phyloP scores from a whole-genome alignment of 1,140 invertebrate species.

The Monochamus saltuarius region DNA sequence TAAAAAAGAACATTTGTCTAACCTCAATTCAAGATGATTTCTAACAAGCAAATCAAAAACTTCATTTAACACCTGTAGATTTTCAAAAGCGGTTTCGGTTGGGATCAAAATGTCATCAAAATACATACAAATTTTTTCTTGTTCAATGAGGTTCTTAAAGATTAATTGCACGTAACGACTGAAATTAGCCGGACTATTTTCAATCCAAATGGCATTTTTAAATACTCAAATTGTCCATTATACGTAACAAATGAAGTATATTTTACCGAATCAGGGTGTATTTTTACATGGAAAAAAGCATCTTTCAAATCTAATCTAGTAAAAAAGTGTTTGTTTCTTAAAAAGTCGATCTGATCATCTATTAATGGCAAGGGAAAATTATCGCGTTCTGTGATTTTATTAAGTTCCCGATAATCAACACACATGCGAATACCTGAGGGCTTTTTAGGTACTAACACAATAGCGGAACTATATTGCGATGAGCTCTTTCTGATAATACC shows the following conservation, averaged over 20 bases:
- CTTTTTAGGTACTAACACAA: too few relatives aligned
- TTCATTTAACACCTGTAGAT: conserved; percentile 19
- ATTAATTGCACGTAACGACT: conserved; percentile 13
- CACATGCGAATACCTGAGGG: too few relatives aligned
- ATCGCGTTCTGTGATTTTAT: too few relatives aligned
- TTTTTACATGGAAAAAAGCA: conserved; percentile 40
- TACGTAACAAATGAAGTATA: conserved; percentile 33
- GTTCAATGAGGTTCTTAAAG: conserved; percentile 15
- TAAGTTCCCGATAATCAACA: too few relatives aligned
- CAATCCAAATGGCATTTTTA: conserved; percentile 35
- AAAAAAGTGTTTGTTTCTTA: conserved; percentile 33
- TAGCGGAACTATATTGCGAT: too few relatives aligned
- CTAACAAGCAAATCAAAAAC: conserved; percentile 22
- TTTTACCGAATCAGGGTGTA: conserved; percentile 31
- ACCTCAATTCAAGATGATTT: conserved; percentile 28
- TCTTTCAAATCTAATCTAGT: conserved; percentile 40
- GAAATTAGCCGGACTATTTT: conserved; percentile 17
- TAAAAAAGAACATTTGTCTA: conserved; percentile 36
- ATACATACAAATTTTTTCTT: conserved; percentile 25
- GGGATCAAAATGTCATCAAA: conserved; percentile 30
- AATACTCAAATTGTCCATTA: conserved; percentile 36
- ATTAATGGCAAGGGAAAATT: too few relatives aligned
- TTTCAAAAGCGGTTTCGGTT: conserved; percentile 17
- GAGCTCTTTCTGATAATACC: too few relatives aligned
- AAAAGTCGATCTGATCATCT: not conserved